Percentiles rank a stretch among this genome's conserved stretches.
phyloP scores from a whole-genome alignment of 1,140 invertebrate genomes.

The Thaumetopoea pityocampa region DNA sequence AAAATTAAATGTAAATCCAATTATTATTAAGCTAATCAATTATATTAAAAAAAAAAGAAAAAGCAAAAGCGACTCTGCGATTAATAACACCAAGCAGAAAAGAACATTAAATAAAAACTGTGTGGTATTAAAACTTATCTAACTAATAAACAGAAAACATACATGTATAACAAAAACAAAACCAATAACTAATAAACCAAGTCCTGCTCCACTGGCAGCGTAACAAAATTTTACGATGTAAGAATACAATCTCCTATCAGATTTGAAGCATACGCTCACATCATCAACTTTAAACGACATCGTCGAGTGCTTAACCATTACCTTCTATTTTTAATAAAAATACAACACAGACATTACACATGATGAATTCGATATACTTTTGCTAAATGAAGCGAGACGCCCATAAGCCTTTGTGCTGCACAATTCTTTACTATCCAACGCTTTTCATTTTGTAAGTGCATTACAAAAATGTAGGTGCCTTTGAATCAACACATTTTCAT shows the following conservation, averaged over 20 bases:
- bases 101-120: too few relatives aligned
- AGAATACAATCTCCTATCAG: background rate
- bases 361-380: conserved; percentile 68
- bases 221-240: too few relatives aligned
- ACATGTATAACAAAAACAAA: too few relatives aligned
- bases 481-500: background rate
- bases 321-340: conserved; percentile 60
- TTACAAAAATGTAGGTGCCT: conserved; percentile 19
- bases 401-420: conserved; percentile 54
- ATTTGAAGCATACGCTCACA: conserved; percentile 11
- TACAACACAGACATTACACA: conserved; percentile 41
- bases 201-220: too few relatives aligned
- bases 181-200: too few relatives aligned
- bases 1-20: too few relatives aligned
- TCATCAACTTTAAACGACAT: conserved; percentile 21
- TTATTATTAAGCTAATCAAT: too few relatives aligned
- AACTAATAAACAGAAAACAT: too few relatives aligned
- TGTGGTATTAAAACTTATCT: too few relatives aligned
- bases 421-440: conserved; percentile 31
- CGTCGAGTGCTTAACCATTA: conserved; percentile 37
- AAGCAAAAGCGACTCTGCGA: too few relatives aligned
- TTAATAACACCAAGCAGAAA: too few relatives aligned
- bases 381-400: conserved; percentile 68
- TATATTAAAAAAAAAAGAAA: too few relatives aligned
- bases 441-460: conserved; percentile 41